A percentile compares a stretch with the other conserved stretches of the same genome.
These are phyloP conservation scores for Drosophila pandora DNA, from an alignment of 1,140 invertebrate species.

Conservation along the genomic window DNA sequence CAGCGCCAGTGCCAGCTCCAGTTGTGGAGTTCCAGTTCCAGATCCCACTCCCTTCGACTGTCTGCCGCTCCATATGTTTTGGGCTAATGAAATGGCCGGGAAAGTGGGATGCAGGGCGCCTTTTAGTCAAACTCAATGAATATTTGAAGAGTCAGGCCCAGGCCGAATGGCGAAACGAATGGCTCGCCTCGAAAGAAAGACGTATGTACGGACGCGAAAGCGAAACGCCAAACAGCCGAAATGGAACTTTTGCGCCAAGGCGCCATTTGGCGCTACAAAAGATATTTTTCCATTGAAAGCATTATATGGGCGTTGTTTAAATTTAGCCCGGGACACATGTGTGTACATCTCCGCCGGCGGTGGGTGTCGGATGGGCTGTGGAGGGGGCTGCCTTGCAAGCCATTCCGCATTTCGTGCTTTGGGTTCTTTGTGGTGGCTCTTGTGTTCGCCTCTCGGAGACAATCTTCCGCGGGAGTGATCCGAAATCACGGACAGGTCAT, in stretches of 20 bases:
- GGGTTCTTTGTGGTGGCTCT: constrained; percentile 39
- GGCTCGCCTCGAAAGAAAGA: constrained; percentile 5
- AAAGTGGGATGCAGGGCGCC: constrained; percentile 34
- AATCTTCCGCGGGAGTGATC: constrained; percentile 43
- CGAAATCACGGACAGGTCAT: constrained; percentile 52
- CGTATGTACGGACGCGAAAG: constrained; percentile 11
- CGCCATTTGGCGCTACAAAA: constrained; percentile 80
- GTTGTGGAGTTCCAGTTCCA: background rate
- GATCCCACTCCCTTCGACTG: constrained; percentile 1
- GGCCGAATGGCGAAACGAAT: constrained; percentile 22
- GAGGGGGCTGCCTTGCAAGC: constrained; percentile 15
- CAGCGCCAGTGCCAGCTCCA: constrained; percentile 10
- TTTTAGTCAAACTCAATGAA: constrained; percentile 81
- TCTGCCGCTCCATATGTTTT: constrained; percentile 44
- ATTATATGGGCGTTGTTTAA: constrained; percentile 67
- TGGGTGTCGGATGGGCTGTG: constrained; percentile 41
- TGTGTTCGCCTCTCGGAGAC: constrained; percentile 48
- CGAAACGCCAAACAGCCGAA: constrained; percentile 41
- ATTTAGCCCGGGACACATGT: constrained; percentile 75
- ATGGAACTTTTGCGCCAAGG: constrained; percentile 72
- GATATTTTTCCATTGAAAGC: constrained; percentile 81
- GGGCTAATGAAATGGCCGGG: constrained; percentile 54
- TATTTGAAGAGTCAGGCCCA: constrained; percentile 67
- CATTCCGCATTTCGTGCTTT: constrained; percentile 47
- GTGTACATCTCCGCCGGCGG: constrained; percentile 31